Conservation (phyloP, 2,113 vertebrate species). For the Sturnira hondurensis region DNA sequence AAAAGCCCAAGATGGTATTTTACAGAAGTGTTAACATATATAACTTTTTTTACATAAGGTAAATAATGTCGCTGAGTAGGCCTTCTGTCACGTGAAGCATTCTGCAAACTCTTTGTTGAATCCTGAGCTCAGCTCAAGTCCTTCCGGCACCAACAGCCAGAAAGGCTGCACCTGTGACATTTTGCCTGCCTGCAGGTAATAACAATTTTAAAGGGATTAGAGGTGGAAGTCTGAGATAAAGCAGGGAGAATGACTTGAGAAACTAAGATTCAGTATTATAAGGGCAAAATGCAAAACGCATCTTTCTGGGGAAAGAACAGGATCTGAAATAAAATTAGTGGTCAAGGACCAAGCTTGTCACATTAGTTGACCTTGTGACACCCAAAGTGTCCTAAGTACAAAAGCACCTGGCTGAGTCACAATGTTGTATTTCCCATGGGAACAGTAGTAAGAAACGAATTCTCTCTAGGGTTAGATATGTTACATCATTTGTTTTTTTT, state of each 20-base stretch:
- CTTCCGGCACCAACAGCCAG: neutral
- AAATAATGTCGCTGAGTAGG: neutral
- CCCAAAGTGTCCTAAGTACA: neutral
- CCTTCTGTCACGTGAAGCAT: neutral
- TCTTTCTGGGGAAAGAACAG: neutral
- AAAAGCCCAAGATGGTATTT: neutral
- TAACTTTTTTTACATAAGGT: neutral
- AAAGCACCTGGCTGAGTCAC: neutral
- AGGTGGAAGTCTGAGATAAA: neutral
- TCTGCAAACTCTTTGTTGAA: constrained; percentile 11
- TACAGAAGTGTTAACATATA: neutral
- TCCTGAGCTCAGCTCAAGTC: neutral
- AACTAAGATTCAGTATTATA: neutral
- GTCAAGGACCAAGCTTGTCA: neutral
- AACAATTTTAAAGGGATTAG: neutral
- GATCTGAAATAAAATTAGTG: neutral
- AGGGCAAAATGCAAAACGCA: neutral
- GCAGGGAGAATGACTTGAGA: neutral
- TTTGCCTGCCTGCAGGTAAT: neutral
- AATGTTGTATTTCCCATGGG: neutral
- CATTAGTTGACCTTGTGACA: neutral
- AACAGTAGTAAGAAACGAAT: neutral
- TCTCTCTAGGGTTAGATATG: neutral
- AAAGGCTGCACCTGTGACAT: neutral
- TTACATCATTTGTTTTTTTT: neutral